phyloP scores from a whole-genome alignment of 2,797 vertebrate species.

The Gymnoscopelus microlampas region DNA sequence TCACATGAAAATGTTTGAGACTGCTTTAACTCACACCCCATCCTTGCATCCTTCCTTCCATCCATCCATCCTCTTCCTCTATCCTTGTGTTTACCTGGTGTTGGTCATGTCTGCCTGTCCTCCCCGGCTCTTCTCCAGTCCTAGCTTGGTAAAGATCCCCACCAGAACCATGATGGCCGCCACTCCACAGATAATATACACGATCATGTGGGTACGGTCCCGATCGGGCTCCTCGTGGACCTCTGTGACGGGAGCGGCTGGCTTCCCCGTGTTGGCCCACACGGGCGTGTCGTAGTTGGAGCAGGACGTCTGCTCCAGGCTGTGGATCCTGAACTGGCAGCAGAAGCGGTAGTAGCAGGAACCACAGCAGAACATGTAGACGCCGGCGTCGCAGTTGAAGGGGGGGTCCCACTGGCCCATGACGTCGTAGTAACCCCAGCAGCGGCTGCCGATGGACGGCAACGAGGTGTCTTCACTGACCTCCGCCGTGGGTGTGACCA shows the following conservation, averaged over 20 bases:
- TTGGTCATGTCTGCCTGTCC: constrained; percentile 91
- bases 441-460: constrained; percentile 79
- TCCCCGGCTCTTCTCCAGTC: constrained; percentile 91
- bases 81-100: constrained; percentile 86
- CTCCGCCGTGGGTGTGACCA: constrained; percentile 69
- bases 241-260: constrained; percentile 86
- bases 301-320: constrained; percentile 94
- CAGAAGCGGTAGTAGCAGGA: constrained; percentile 98
- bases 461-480: constrained; percentile 49
- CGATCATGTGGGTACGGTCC: constrained; percentile 95
- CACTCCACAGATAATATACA: constrained; percentile 97
- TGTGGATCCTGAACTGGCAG: constrained; percentile 93
- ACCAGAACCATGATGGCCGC: constrained; percentile 95
- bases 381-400: constrained; percentile 93
- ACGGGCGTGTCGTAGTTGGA: constrained; percentile 97
- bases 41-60: background rate
- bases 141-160: constrained; percentile 95
- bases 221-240: constrained; percentile 85
- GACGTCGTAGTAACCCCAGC: constrained; percentile 96
- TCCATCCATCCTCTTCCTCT: background rate
- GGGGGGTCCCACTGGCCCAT: constrained; percentile 99
- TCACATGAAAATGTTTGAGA: too few relatives aligned
- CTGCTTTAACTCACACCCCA: too few relatives aligned
- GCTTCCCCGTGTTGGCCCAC: constrained; percentile 93
- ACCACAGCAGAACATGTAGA: constrained; percentile 96